Base-by-base conservation (phyloP, 2,113 vertebrate species). In the Lonchura striata region DNA sequence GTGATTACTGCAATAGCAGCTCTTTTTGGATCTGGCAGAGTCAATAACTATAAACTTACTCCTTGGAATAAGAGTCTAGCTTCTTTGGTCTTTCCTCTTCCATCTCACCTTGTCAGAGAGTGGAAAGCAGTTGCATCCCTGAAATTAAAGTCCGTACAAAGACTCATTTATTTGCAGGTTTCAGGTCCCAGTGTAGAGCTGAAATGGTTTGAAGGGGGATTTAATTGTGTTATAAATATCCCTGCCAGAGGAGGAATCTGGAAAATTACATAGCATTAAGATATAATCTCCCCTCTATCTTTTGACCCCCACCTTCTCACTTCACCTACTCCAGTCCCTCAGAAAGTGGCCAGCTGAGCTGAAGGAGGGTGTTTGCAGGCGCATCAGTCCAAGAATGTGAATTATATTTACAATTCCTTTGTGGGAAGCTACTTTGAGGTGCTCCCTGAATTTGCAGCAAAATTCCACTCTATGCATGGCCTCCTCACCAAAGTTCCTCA, bases 11-110 rank as follows among this genome's bases (percentile, higher is more conserved):
- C 66, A 90, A 27, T 2, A 82, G 69, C 39, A 79, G 33, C 13
- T 61, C 41, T 50, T 65, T 92, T 83, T 81, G 90, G 71, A 85
- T 65, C 57, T 92, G 42, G 17, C 31, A 69, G 53, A 90, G 44
- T 31, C n/a, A 88, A 28, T 65, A 90, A 68, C 23, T 28, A 47
- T 91, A 60, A 86, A 78, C 28, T 54, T 69, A 46, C 31, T 83
- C 42, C 63, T 30, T 54, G 30, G 74, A 83, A 85, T 16, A 50
- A 13, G 22, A 71, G 28, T 49, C 7, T 46, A 42, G 5, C 17
- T 92, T 66, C 60, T 77, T 41, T 37, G 33, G 13, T 81, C 52
- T 74, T 89, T 82, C 9, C 27, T 76, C 10, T 33, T 94, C 50
- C 54, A 27, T 25, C 30, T 46, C 65, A 18, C 18, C 39, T 46